These are phyloP conservation scores for Sceloporus undulatus DNA, from an alignment of 2,113 vertebrate genomes.

Conservation along the genomic window DNA sequence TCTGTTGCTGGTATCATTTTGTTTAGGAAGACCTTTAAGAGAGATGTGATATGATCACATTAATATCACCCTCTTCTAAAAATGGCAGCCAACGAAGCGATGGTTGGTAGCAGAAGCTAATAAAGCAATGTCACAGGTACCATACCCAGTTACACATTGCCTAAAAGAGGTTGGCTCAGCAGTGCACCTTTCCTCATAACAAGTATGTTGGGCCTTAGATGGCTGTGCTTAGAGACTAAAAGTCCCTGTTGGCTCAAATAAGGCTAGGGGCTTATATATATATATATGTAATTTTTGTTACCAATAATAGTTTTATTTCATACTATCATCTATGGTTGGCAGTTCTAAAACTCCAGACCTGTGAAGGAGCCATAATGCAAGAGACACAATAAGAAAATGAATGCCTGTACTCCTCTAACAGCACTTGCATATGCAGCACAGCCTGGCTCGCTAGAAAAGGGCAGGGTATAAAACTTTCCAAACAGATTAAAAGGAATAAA, in stretches of 20 bases:
- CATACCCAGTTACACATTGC: background rate
- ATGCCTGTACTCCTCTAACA: background rate
- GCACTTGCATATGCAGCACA: background rate
- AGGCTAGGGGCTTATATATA: background rate
- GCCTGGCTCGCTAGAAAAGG: background rate
- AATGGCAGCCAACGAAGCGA: background rate
- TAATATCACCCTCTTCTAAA: background rate
- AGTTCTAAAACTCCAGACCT: conserved; percentile 16
- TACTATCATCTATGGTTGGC: background rate
- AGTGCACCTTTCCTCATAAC: background rate
- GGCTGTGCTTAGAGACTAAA: background rate
- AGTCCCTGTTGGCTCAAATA: conserved; percentile 5
- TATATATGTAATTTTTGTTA: background rate
- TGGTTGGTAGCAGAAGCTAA: background rate
- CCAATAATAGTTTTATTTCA: background rate
- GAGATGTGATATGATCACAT: background rate
- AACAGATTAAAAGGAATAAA: conserved; percentile 5
- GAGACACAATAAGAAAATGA: background rate
- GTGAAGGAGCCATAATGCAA: background rate
- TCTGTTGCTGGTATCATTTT: background rate
- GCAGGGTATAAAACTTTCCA: background rate
- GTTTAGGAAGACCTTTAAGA: background rate
- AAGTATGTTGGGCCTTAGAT: background rate
- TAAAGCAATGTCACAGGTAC: background rate
- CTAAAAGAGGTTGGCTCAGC: background rate